Evolutionary conservation across 2,113 vertebrate genomes (phyloP).

Genomic region (Genyomyrus donnyi): DNA sequence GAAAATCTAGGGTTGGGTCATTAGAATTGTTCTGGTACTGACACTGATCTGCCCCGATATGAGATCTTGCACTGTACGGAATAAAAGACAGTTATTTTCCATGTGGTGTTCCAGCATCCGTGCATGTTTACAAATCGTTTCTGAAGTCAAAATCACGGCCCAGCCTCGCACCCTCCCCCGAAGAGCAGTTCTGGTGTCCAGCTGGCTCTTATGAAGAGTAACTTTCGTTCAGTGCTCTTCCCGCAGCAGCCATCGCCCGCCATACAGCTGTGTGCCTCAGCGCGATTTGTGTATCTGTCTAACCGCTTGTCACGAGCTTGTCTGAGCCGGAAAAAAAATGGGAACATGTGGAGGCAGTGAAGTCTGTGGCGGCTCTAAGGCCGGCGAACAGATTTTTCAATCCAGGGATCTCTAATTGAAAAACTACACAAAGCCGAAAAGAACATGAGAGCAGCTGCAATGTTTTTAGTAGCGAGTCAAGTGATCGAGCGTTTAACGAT

Average conservation of each 20-base stretch:
- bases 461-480: neutral
- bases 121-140: neutral
- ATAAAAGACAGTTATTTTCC: neutral
- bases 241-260: neutral
- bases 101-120: neutral
- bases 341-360: neutral
- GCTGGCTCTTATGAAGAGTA: neutral
- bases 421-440: neutral
- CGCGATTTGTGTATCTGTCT: neutral
- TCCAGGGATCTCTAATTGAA: neutral
- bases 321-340: neutral
- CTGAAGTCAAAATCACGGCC: neutral
- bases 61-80: neutral
- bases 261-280: neutral
- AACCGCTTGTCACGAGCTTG: neutral
- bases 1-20: neutral
- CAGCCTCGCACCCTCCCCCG: neutral
- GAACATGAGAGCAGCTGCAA: neutral
- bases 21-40: neutral
- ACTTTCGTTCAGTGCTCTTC: neutral
- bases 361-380: neutral
- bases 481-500: neutral
- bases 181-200: neutral
- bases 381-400: neutral
- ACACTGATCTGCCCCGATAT: neutral